phyloP scores from a whole-genome alignment of 2,797 vertebrate species.

The Cygnus olor region DNA sequence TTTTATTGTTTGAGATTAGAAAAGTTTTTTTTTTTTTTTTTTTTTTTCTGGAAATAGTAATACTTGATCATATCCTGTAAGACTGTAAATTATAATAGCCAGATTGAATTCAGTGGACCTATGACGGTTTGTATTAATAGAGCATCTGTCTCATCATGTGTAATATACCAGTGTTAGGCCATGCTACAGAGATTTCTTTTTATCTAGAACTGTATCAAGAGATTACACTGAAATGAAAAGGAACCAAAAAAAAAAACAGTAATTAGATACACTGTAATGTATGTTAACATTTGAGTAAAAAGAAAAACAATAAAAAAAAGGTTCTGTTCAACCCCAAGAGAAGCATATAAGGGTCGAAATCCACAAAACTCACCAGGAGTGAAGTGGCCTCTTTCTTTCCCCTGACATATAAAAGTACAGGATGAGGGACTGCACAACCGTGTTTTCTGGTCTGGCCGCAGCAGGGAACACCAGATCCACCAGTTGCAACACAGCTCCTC shows the following conservation, averaged over 20 bases:
- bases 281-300: neutral
- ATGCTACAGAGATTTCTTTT: neutral
- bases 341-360: neutral
- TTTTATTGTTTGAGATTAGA: neutral
- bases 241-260: neutral
- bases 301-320: too few species aligned
- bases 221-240: neutral
- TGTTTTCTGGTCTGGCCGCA: neutral
- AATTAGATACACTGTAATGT: neutral
- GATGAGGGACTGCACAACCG: neutral
- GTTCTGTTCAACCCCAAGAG: neutral
- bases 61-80: neutral
- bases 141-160: neutral
- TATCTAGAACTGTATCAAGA: neutral
- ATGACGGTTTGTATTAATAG: neutral
- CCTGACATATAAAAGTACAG: neutral
- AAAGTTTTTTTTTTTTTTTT: neutral
- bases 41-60: neutral
- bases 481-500: accelerated
- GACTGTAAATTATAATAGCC: neutral
- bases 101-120: neutral
- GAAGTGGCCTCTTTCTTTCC: accelerated
- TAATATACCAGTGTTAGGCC: neutral
- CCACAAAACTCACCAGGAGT: accelerated
- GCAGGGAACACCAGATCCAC: neutral